Percentiles rank a stretch among this genome's conserved stretches.
Conservation (phyloP, 2,113 vertebrate species). For the Pithys albifrons region DNA sequence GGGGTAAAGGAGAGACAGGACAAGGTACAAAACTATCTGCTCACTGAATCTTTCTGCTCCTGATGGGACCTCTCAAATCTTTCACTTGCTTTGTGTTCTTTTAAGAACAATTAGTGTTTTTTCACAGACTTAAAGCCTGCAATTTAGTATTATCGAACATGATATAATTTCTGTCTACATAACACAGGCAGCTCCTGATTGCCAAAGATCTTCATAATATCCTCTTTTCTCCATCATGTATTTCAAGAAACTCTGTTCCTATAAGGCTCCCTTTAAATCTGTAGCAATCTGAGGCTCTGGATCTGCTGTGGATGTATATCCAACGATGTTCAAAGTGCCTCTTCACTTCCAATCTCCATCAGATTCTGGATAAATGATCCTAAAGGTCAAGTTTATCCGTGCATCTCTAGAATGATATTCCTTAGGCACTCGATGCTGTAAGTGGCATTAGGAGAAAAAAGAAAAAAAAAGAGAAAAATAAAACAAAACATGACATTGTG, state of each 20-base stretch:
- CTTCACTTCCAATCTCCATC: constrained; percentile 42
- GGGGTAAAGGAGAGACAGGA: neutral
- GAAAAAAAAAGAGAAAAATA: fast-evolving
- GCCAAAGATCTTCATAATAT: neutral
- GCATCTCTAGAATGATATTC: constrained; percentile 91
- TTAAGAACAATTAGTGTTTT: neutral
- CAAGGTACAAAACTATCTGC: neutral
- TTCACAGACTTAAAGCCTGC: neutral
- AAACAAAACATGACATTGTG: neutral
- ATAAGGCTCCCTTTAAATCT: neutral
- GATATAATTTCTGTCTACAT: neutral
- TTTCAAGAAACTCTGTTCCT: neutral
- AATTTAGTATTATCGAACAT: neutral
- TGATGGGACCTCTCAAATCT: neutral
- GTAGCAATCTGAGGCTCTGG: neutral
- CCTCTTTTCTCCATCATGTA: neutral
- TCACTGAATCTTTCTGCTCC: neutral
- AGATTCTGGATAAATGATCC: constrained; percentile 82
- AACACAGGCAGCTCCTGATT: neutral
- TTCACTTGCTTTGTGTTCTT: neutral
- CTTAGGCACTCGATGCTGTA: constrained; percentile 92
- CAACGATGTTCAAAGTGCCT: neutral
- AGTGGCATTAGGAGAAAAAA: neutral
- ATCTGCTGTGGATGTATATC: neutral
- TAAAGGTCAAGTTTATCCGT: constrained; percentile 93